Evolutionary conservation across 2,797 vertebrate genomes (phyloP).

Genomic region (Paratrypauchen microcephalus): DNA sequence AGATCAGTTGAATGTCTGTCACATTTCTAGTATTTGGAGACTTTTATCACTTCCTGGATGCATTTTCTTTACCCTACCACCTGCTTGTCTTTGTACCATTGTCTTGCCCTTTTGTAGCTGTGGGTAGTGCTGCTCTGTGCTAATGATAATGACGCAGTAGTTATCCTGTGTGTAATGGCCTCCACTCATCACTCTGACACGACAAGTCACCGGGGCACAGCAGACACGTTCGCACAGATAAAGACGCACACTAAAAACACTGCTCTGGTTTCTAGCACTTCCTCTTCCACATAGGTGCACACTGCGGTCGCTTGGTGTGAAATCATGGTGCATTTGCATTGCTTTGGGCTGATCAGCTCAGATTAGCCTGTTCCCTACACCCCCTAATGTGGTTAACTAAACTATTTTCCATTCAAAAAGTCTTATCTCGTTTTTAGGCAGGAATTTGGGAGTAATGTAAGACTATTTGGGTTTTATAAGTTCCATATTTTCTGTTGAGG

Average conservation of each 20-base stretch:
- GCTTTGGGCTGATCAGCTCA: not conserved
- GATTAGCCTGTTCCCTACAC: not conserved
- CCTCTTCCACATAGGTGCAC: not conserved
- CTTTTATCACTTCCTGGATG: not conserved
- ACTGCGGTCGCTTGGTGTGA: not conserved
- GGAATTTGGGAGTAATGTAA: not conserved
- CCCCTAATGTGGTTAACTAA: not conserved
- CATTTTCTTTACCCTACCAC: slow-evolving; percentile 12
- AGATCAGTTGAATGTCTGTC: too few species aligned
- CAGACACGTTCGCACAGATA: slow-evolving; percentile 12
- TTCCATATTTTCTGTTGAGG: too few species aligned
- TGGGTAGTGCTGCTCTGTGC: slow-evolving; percentile 21
- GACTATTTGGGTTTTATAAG: too few species aligned
- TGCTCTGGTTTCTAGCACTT: not conserved
- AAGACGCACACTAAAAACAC: slow-evolving; percentile 7
- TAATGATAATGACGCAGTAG: slow-evolving; percentile 45
- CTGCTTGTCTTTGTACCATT: slow-evolving; percentile 10
- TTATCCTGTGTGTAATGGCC: slow-evolving; percentile 35
- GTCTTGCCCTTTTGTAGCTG: slow-evolving; percentile 22
- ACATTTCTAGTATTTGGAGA: not conserved
- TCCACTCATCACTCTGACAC: slow-evolving; percentile 28
- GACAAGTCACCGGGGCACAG: slow-evolving; percentile 15
- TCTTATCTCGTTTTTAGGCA: not conserved
- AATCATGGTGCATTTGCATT: not conserved
- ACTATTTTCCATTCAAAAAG: too few species aligned